Evolutionary conservation across 1,140 invertebrate species (phyloP).

Genomic region (Formica exsecta): DNA sequence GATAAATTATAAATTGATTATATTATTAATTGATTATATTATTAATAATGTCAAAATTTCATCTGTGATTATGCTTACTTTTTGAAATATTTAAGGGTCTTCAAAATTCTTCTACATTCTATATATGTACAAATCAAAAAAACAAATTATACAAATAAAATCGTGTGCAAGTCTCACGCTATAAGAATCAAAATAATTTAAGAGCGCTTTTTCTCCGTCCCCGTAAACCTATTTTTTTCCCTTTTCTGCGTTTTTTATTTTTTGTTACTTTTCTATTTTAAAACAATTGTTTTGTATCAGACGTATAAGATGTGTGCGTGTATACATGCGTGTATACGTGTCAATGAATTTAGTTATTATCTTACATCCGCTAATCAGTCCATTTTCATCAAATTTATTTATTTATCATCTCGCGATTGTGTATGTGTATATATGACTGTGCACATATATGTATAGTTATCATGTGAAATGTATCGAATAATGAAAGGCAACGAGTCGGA

Average conservation of each 20-base stretch:
- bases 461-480: constrained; percentile 48
- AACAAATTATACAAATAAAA: neutral
- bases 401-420: constrained; percentile 24
- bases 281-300: constrained; percentile 20
- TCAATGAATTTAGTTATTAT: constrained; percentile 64
- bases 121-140: constrained; percentile 34
- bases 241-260: neutral
- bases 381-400: constrained; percentile 58
- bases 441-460: neutral
- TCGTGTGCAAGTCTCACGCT: neutral
- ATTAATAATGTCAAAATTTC: no score
- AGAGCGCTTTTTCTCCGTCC: neutral
- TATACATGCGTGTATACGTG: neutral
- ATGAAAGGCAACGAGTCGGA: constrained; percentile 54
- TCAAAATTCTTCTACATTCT: neutral
- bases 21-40: no score
- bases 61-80: no score
- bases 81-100: no score
- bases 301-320: neutral
- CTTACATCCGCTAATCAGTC: constrained; percentile 63
- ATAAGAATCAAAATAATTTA: constrained; percentile 26
- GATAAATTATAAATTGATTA: no score
- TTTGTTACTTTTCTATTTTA: neutral
- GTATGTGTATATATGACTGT: neutral
- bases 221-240: neutral